Conservation (phyloP, 2,888 invertebrate genomes). For the Conomelus anceps region DNA sequence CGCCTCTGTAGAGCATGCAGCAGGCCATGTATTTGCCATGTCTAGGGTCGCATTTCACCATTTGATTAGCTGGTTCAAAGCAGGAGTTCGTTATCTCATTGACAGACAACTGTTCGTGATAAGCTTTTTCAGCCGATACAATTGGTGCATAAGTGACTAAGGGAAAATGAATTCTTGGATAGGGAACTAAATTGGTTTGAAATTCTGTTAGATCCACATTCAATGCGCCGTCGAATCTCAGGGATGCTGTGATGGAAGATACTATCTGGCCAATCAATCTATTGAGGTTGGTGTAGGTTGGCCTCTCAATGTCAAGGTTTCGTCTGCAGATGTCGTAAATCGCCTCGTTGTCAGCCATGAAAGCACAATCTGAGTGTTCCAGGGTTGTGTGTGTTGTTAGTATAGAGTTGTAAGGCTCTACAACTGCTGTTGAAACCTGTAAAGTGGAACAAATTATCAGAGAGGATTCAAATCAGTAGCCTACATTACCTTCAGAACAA, state of each 20-base stretch:
- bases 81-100: slow-evolving; percentile 56
- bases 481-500: no score
- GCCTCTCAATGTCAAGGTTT: slow-evolving; percentile 90
- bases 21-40: slow-evolving; percentile 49
- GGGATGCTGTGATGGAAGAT: slow-evolving; percentile 83
- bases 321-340: slow-evolving; percentile 85
- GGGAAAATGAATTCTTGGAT: slow-evolving; percentile 59
- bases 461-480: no score
- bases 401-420: slow-evolving; percentile 54
- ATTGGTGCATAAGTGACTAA: slow-evolving; percentile 52
- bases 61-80: slow-evolving; percentile 53
- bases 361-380: slow-evolving; percentile 59
- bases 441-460: neutral
- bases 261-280: slow-evolving; percentile 92
- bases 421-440: slow-evolving; percentile 49
- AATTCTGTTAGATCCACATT: slow-evolving; percentile 84
- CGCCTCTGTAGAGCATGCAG: slow-evolving; percentile 50
- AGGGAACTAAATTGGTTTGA: slow-evolving; percentile 54
- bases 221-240: slow-evolving; percentile 86
- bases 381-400: slow-evolving; percentile 56
- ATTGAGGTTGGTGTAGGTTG: slow-evolving; percentile 94
- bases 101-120: slow-evolving; percentile 50
- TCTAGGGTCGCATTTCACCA: slow-evolving; percentile 47
- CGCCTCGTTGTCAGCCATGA: slow-evolving; percentile 51
- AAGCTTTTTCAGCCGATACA: slow-evolving; percentile 50